A percentile compares a stretch with the other conserved stretches of the same genome.
Conservation (phyloP, 2,888 invertebrate species). For the Tipula helvola region DNA sequence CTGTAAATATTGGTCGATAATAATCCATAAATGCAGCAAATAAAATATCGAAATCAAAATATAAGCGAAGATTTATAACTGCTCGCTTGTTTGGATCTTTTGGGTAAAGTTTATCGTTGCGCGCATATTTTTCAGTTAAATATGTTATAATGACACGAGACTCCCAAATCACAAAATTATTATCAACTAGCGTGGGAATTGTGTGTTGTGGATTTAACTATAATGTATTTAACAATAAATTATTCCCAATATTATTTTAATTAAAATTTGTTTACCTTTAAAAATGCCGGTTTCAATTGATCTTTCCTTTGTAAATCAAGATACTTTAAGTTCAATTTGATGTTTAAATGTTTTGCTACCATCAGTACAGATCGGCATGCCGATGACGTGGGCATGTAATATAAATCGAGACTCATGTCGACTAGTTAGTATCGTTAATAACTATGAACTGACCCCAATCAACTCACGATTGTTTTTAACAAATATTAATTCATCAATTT, state of each 20-base stretch:
- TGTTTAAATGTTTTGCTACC: constrained; percentile 49
- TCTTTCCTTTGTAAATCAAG: constrained; percentile 48
- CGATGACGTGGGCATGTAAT: constrained; percentile 48
- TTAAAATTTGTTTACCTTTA: constrained; percentile 39
- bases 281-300: constrained; percentile 53
- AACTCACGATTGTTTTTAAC: not conserved
- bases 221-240: not conserved
- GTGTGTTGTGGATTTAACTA: constrained; percentile 72
- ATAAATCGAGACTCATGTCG: constrained; percentile 42
- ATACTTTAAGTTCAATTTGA: constrained; percentile 50
- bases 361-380: constrained; percentile 54
- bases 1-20: constrained; percentile 50
- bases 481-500: too few relatives aligned
- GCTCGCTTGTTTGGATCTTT: constrained; percentile 66
- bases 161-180: constrained; percentile 70
- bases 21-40: constrained; percentile 57
- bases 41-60: constrained; percentile 67
- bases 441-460: not conserved
- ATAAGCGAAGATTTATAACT: constrained; percentile 62
- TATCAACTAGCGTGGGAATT: constrained; percentile 72
- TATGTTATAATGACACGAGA: constrained; percentile 74
- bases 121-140: constrained; percentile 67
- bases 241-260: not conserved
- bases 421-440: too few relatives aligned
- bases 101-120: constrained; percentile 59